Conservation (phyloP, 2,797 vertebrate species). For the Florisuga fusca region DNA sequence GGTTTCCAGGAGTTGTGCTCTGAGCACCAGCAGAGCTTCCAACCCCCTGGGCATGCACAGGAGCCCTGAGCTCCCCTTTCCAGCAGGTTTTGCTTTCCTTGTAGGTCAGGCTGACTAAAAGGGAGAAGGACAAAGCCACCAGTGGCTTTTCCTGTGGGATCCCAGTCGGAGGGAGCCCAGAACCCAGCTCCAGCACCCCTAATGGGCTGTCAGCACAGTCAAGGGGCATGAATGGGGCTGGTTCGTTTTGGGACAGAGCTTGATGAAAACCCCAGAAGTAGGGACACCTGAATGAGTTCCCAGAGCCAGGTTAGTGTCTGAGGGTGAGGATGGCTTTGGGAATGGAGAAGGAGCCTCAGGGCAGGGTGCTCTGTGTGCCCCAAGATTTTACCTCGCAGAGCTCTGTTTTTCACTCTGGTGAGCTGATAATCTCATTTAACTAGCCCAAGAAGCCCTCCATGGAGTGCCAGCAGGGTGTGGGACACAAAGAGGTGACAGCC, state of each 20-base stretch:
- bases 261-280: not conserved
- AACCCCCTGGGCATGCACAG: rapidly evolving
- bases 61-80: not conserved
- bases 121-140: not conserved
- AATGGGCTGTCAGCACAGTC: rapidly evolving
- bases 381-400: rapidly evolving
- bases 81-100: rapidly evolving
- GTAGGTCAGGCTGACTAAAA: rapidly evolving
- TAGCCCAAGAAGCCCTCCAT: rapidly evolving
- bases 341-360: not conserved
- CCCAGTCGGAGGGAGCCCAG: not conserved
- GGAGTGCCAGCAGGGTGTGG: not conserved
- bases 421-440: not conserved
- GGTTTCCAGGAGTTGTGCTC: rapidly evolving
- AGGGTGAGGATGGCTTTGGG: not conserved
- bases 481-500: not conserved
- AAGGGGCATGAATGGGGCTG: rapidly evolving
- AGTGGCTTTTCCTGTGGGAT: rapidly evolving
- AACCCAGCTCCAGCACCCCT: not conserved
- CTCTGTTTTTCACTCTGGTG: not conserved
- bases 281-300: not conserved
- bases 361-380: not conserved
- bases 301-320: rapidly evolving
- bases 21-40: not conserved
- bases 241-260: not conserved